These are phyloP conservation scores for Regulus satrapa DNA, from an alignment of 2,113 vertebrate genomes.

Conservation along the genomic window DNA sequence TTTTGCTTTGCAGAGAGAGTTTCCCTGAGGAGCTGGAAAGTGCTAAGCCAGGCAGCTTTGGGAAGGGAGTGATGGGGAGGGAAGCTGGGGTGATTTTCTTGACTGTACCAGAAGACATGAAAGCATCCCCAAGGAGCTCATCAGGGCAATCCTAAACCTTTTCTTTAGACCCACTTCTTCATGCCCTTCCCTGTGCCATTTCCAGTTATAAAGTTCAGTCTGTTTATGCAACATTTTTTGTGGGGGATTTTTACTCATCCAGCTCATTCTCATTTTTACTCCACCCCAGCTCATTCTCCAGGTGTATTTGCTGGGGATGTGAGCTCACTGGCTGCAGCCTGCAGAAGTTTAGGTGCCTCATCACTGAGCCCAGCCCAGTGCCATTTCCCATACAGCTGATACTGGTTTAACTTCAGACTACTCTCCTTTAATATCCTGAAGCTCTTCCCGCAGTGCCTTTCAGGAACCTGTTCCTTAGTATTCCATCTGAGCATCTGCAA, in stretches of 20 bases:
- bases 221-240: not conserved
- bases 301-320: not conserved
- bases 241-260: accelerated
- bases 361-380: not conserved
- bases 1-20: not conserved
- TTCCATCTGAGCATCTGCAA: not conserved
- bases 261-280: too few relatives aligned
- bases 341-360: not conserved
- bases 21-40: not conserved
- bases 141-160: not conserved
- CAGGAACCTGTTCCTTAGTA: not conserved
- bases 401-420: not conserved
- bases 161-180: not conserved
- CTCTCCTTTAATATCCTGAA: not conserved
- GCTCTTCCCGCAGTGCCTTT: not conserved
- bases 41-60: not conserved
- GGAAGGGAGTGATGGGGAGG: not conserved
- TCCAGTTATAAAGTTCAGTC: not conserved
- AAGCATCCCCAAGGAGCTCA: accelerated
- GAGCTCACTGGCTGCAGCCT: accelerated
- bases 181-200: not conserved
- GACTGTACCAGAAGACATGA: not conserved
- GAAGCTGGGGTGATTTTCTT: not conserved
- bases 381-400: not conserved
- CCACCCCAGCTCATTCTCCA: not conserved